Evolutionary conservation across 2,113 vertebrate genomes (phyloP), one percentile per base, ranked within the genome.

Genomic region (Etheostoma cragini): DNA sequence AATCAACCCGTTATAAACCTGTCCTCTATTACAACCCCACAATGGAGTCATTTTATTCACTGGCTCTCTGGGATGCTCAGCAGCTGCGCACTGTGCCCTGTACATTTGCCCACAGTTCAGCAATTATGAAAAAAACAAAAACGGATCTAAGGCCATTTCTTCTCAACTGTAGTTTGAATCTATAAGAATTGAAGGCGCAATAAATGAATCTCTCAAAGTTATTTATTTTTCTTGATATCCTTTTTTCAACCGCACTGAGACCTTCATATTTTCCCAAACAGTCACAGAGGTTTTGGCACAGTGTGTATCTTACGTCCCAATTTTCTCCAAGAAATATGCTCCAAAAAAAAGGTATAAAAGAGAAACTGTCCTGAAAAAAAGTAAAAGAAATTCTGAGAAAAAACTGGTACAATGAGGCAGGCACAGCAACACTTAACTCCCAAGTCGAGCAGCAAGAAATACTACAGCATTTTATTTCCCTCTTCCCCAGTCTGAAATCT

Each of bases 401-500:
- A 53, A 26, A 56, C 12, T 63, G 30, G 38, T 70, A 45, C 56
- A 53, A 47, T 0, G 13, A 78, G 53, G 49, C 83, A 72, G 45
- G 75, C 57, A 78, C 6, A 65, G 71, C 45, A 81, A 62, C 71
- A 86, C 86, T 88, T 86, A 74, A 78, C 88, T 71, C 49, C 19
- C 30, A 71, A 68, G 73, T 63, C 22, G 12, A 84, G 50, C 78
- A 54, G 72, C 47, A 72, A 87, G 86, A 91, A 88, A 91, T 89
- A 87, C 89, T 84, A 86, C 70, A 84, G 82, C 81, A 78, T 80
- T 90, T 91, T 79, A 89, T 91, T 90, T 89, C 82, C 68, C 85
- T 60, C 83, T 86, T 65, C 71, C 54, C 62, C 69, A 52, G 69
- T 76, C 64, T 71, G 82, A 88, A 93, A 93, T 92, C 89, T 85